Evolutionary conservation across 1,140 invertebrate species (phyloP).

Genomic region (Bactericera cockerelli): DNA sequence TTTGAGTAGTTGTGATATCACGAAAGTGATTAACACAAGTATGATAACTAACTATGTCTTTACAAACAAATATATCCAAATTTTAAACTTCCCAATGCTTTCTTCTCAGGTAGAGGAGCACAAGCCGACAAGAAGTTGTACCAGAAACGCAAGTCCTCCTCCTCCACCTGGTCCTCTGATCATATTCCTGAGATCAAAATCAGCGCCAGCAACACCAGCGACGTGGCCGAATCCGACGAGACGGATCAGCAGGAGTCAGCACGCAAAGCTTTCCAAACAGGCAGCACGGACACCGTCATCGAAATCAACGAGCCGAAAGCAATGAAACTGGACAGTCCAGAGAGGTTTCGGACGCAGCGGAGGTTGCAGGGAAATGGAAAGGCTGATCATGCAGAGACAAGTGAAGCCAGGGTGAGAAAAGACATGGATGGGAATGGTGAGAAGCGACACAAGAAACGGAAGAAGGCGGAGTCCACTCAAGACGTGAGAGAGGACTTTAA

Average conservation of each 20-base stretch:
- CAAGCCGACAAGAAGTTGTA: not conserved
- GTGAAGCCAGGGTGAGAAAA: too few species aligned
- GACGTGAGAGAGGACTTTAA: too few species aligned
- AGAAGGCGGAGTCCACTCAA: too few species aligned
- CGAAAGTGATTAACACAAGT: too few species aligned
- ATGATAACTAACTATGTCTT: too few species aligned
- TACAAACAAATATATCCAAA: not conserved
- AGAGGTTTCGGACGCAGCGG: not conserved
- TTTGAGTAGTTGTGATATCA: too few species aligned
- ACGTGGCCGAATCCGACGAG: not conserved
- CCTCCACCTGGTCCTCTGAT: not conserved
- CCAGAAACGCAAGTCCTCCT: constrained; percentile 3
- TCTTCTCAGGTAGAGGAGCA: too few species aligned
- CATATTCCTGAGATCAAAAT: constrained; percentile 4
- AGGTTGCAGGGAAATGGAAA: too few species aligned
- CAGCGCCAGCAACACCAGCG: not conserved
- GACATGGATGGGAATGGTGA: too few species aligned
- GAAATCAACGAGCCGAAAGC: not conserved
- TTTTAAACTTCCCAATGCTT: too few species aligned
- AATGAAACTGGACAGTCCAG: not conserved
- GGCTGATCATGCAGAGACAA: too few species aligned
- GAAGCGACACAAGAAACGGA: too few species aligned
- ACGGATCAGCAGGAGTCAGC: not conserved
- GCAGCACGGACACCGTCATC: not conserved
- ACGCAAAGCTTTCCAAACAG: not conserved